A percentile compares a stretch with the other conserved stretches of the same genome.
phyloP scores from a whole-genome alignment of 2,888 invertebrate genomes.

The Cyaniris semiargus region DNA sequence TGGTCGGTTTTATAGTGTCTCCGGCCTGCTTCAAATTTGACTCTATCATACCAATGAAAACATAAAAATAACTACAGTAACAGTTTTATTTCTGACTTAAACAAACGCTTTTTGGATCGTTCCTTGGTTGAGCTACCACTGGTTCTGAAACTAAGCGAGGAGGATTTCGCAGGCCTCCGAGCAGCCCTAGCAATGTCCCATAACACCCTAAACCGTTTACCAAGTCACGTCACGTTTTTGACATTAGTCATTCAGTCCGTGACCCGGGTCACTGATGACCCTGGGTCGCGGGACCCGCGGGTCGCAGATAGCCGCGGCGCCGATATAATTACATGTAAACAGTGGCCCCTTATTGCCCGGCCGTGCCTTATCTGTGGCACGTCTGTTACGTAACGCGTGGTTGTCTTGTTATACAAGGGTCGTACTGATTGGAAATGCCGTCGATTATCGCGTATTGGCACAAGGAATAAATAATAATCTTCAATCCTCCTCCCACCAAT shows the following conservation, averaged over 20 bases:
- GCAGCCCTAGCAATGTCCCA: not conserved
- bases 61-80: too few relatives aligned
- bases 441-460: not conserved
- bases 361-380: constrained; percentile 13
- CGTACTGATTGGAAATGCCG: constrained; percentile 15
- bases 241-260: constrained; percentile 6
- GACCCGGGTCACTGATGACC: constrained; percentile 44
- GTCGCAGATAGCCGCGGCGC: constrained; percentile 54
- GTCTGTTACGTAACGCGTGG: constrained; percentile 12
- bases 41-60: too few relatives aligned
- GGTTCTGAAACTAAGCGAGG: not conserved
- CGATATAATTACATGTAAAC: constrained; percentile 66
- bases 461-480: not conserved
- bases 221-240: not conserved
- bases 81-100: too few relatives aligned
- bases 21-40: too few relatives aligned
- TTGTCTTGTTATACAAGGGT: not conserved
- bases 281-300: constrained; percentile 46
- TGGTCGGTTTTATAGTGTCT: too few relatives aligned
- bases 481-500: too few relatives aligned
- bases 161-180: not conserved
- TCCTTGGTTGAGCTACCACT: too few relatives aligned
- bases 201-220: not conserved
- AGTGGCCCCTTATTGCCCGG: constrained; percentile 38
- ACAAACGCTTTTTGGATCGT: too few relatives aligned